Evolutionary conservation across 2,888 invertebrate species (phyloP).

Genomic region (Hydroisotoma schaefferi): DNA sequence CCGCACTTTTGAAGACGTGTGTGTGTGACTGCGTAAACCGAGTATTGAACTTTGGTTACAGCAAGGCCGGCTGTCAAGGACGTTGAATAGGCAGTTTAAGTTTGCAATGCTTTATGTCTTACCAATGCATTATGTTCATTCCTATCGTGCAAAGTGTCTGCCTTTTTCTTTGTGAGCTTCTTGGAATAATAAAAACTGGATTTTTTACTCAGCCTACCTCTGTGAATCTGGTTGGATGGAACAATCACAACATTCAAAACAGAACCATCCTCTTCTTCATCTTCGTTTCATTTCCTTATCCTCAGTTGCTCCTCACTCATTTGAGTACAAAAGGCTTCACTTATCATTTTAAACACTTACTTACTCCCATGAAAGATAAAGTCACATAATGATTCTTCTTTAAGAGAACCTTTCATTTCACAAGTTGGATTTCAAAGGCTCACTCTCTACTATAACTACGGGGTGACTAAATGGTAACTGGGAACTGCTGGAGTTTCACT

Average conservation of each 20-base stretch:
- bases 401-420: neutral
- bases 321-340: conserved; percentile 11
- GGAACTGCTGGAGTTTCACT: neutral
- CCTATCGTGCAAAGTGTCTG: too few relatives aligned
- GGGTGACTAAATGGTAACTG: neutral
- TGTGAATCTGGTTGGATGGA: too few relatives aligned
- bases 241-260: conserved; percentile 13
- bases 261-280: conserved; percentile 14
- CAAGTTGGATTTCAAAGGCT: neutral
- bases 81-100: conserved; percentile 9
- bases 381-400: too few relatives aligned
- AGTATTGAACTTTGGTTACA: conserved; percentile 38
- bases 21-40: conserved; percentile 29
- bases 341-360: too few relatives aligned
- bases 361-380: too few relatives aligned
- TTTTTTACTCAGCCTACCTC: conserved; percentile 13
- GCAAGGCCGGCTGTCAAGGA: conserved; percentile 40
- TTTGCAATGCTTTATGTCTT: neutral
- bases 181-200: conserved; percentile 14
- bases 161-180: conserved; percentile 2
- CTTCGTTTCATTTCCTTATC: conserved; percentile 10
- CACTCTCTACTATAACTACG: neutral
- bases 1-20: conserved; percentile 3
- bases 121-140: too few relatives aligned
- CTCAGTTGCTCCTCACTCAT: conserved; percentile 6